Conservation (phyloP, 2,888 invertebrate species). For the Seira ritae region DNA sequence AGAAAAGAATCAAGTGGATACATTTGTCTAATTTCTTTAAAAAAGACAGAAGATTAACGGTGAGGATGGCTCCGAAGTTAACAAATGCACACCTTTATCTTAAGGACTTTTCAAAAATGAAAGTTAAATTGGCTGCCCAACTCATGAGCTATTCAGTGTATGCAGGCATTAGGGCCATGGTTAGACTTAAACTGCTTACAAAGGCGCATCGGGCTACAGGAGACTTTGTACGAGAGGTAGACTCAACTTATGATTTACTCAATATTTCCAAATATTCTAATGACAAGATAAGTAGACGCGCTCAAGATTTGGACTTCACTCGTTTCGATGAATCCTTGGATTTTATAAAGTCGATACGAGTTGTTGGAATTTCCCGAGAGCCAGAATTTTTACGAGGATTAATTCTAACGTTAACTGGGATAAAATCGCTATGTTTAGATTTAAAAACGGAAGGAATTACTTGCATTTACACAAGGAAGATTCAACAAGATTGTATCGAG, state of each 20-base stretch:
- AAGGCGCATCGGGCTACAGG: background rate
- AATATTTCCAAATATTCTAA: conserved; percentile 22
- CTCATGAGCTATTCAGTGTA: conserved; percentile 29
- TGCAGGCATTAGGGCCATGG: conserved; percentile 26
- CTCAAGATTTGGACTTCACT: background rate
- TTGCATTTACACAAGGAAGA: background rate
- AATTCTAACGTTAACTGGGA: background rate
- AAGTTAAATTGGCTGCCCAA: conserved; percentile 31
- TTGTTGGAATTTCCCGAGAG: background rate
- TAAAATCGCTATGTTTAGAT: background rate
- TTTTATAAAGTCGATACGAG: background rate
- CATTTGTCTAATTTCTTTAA: conserved; percentile 8
- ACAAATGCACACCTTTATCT: conserved; percentile 20
- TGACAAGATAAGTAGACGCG: conserved; percentile 13
- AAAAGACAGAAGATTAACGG: conserved; percentile 5
- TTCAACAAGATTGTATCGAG: conserved; percentile 35
- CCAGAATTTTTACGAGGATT: conserved; percentile 7
- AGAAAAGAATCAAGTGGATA: background rate
- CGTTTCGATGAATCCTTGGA: background rate
- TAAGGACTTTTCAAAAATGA: conserved; percentile 36
- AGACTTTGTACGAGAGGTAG: conserved; percentile 16
- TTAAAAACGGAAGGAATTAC: conserved; percentile 10
- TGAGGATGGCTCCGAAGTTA: conserved; percentile 22
- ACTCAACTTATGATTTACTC: conserved; percentile 30
- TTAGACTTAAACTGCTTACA: background rate